Base-by-base conservation (phyloP, 1,140 invertebrate genomes). In the Vollenhovia emeryi region DNA sequence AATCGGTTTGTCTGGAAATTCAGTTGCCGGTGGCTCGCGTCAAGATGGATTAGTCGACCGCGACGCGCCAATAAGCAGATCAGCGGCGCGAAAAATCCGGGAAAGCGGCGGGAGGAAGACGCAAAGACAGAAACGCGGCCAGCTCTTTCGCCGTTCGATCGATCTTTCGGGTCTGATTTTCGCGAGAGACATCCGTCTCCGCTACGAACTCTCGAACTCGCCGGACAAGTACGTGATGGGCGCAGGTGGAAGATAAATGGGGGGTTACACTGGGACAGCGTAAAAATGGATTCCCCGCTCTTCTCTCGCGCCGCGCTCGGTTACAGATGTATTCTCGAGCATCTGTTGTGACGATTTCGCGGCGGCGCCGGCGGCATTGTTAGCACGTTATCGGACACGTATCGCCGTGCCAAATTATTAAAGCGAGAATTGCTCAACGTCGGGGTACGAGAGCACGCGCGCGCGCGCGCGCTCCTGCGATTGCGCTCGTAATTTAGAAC, bases 141-240 rank as follows among this genome's bases (percentile, higher is more conserved):
- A 15, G 82, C 82, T 84, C 82, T 75, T 64, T 79, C 82, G 82
- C 73, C 60, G 18, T 73, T 57, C 78, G 78, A 82, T 82, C 78
- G 78, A 82, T 82, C 78, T 82, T 82, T 82, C 78, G 50, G 52
- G 78, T 82, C 78, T 82, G 78, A 82, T 82, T 82, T 82, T 71
- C 78, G 66, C 78, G 78, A 71, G 78, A 73, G 66, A 82, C 78
- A 82, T 82, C 66, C 78, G 78, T 82, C 78, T 82, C 78, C 66
- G 78, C 78, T 82, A 59, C 78, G 78, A 82, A 82, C 78, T 82
- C 78, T 82, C 78, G 78, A 82, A 82, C 83, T 66, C 48, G 74
- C 83, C 83, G 83, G 83, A 78, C 73, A 66, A 85, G 83, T 85
- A 85, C 83, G 74, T 85, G 83, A 85, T 85, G 83, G 83, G 75